A percentile compares a stretch with the other conserved stretches of the same genome.
Evolutionary conservation across 2,888 invertebrate genomes (phyloP).

Genomic region (Synanthedon andrenaeformis): DNA sequence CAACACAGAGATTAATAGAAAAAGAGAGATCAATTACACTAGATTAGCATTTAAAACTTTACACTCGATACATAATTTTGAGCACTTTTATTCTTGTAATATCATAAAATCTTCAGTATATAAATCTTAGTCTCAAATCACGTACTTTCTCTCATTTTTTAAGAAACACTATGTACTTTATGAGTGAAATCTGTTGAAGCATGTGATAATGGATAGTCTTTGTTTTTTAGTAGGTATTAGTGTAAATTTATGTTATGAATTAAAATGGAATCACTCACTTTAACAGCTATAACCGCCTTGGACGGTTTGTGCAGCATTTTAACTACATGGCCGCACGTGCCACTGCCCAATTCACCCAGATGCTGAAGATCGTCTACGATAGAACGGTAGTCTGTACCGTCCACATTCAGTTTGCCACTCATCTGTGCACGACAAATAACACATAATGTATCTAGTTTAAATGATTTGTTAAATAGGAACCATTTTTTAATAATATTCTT

Average conservation of each 20-base stretch:
- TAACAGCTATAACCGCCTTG: constrained; percentile 90
- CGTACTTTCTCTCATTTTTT: no score
- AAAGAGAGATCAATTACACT: neutral
- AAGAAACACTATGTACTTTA: no score
- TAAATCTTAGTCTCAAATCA: no score
- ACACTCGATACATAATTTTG: no score
- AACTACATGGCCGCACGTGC: constrained; percentile 97
- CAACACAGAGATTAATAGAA: neutral
- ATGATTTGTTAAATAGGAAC: neutral
- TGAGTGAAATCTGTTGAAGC: no score
- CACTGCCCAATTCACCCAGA: constrained; percentile 90
- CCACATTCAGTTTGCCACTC: constrained; percentile 89
- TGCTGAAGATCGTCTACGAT: constrained; percentile 87
- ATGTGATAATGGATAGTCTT: no score
- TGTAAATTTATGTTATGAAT: no score
- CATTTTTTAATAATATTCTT: no score
- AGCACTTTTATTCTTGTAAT: no score
- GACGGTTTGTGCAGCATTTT: constrained; percentile 94
- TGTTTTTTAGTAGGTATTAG: no score
- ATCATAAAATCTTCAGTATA: no score
- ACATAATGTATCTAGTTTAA: neutral
- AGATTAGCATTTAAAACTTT: no score
- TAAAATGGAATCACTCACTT: constrained; percentile 64
- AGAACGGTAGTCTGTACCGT: constrained; percentile 82
- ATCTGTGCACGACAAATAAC: constrained; percentile 44